A percentile compares a stretch with the other conserved stretches of the same genome.
phyloP scores from a whole-genome alignment of 2,113 vertebrate genomes.

The Myrmecobius fasciatus region DNA sequence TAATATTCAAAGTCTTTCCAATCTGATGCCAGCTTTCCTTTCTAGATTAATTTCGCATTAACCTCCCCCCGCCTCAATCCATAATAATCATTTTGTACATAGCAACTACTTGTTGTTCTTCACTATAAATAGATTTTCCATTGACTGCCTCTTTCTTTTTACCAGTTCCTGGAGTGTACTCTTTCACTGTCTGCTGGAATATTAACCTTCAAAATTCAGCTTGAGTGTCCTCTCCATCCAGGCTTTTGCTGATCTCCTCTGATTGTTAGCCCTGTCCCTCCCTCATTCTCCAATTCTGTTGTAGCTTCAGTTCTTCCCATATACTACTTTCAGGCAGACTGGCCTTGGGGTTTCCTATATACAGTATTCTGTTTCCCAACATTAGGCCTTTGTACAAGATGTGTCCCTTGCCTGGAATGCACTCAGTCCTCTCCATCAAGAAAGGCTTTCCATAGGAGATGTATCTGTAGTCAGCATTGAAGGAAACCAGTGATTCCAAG shows the following conservation, averaged over 20 bases:
- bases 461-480: background rate
- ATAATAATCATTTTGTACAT: background rate
- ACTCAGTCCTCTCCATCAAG: background rate
- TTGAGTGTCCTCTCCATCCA: too few relatives aligned
- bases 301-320: too few relatives aligned
- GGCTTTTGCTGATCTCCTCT: too few relatives aligned
- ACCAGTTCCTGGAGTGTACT: background rate
- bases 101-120: background rate
- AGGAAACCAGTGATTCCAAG: background rate
- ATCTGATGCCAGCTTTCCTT: background rate
- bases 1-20: background rate
- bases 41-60: background rate
- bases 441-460: background rate
- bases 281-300: too few relatives aligned
- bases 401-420: too few relatives aligned
- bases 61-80: background rate
- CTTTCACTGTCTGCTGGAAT: background rate
- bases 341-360: too few relatives aligned
- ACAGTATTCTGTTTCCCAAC: too few relatives aligned
- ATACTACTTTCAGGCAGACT: too few relatives aligned
- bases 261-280: too few relatives aligned
- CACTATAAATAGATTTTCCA: too few relatives aligned
- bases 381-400: too few relatives aligned
- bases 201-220: too few relatives aligned
- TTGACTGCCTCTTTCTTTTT: background rate